These are phyloP conservation scores for Channa argus DNA, from an alignment of 2,113 vertebrate species.

Conservation along the genomic window DNA sequence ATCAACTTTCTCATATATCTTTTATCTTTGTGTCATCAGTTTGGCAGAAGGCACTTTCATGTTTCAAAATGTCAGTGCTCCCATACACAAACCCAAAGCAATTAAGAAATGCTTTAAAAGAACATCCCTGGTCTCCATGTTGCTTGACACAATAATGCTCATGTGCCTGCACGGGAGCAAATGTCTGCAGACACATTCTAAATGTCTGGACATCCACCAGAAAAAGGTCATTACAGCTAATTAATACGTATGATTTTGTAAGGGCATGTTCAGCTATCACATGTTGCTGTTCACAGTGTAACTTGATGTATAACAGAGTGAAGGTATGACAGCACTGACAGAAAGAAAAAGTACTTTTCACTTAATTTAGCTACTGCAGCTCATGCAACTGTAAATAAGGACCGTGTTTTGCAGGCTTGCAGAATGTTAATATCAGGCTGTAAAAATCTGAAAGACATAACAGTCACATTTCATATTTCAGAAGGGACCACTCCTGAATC, in stretches of 20 bases:
- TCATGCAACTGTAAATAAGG: neutral
- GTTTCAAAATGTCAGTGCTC: neutral
- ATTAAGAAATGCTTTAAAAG: too few species aligned
- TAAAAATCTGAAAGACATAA: constrained; percentile 4
- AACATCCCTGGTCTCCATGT: too few species aligned
- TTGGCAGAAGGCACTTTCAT: neutral
- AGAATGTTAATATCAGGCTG: neutral
- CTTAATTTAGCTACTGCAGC: neutral
- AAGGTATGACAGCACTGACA: neutral
- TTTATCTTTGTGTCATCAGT: too few species aligned
- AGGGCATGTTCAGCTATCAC: neutral
- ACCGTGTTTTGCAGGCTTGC: neutral
- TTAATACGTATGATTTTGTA: too few species aligned
- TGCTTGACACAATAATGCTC: neutral
- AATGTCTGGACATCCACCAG: neutral
- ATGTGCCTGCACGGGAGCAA: neutral
- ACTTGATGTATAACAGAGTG: neutral
- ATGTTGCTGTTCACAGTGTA: too few species aligned
- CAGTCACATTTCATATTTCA: constrained; percentile 20
- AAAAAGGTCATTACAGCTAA: neutral
- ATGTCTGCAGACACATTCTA: neutral
- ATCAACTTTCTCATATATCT: too few species aligned
- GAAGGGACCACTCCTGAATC: neutral
- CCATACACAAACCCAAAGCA: too few species aligned
- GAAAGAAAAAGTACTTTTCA: neutral